Evolutionary conservation across 2,797 vertebrate genomes (phyloP).

Genomic region (Pampus argenteus): DNA sequence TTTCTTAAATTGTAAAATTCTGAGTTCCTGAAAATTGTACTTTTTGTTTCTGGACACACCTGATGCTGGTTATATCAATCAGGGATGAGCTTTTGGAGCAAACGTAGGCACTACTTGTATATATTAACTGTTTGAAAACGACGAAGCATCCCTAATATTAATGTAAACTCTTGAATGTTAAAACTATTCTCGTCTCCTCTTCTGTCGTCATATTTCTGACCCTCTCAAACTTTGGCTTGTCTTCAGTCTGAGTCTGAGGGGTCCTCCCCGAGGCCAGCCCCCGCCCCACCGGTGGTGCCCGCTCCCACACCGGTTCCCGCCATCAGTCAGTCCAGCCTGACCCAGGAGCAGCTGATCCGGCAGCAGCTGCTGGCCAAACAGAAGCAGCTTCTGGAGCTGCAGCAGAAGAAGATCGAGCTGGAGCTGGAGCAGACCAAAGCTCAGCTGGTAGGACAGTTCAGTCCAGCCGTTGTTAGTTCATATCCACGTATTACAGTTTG

Average conservation of each 20-base stretch:
- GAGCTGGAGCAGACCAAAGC: slow-evolving; percentile 99
- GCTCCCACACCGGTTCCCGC: fast-evolving
- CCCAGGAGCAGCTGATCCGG: slow-evolving; percentile 93
- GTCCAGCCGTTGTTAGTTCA: no score
- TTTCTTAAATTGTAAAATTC: no score
- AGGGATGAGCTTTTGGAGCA: no score
- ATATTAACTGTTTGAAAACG: no score
- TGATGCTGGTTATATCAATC: no score
- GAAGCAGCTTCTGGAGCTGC: slow-evolving; percentile 98
- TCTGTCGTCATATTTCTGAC: background rate
- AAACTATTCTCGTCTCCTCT: no score
- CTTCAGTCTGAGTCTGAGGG: slow-evolving; percentile 72
- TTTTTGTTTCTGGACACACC: no score
- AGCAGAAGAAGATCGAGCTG: slow-evolving; percentile 99
- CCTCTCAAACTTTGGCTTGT: background rate
- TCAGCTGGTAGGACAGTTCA: slow-evolving; percentile 87
- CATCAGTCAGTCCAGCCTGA: slow-evolving; percentile 82
- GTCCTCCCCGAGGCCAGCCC: slow-evolving; percentile 72
- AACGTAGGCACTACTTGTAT: no score
- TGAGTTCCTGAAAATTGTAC: no score
- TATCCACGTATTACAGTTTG: no score
- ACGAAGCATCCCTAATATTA: no score
- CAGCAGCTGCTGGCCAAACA: slow-evolving; percentile 98
- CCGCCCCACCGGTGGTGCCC: slow-evolving; percentile 38
- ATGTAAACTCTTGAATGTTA: no score